These are phyloP conservation scores for Aquatica leii DNA, from an alignment of 2,888 invertebrate species.

Conservation along the genomic window DNA sequence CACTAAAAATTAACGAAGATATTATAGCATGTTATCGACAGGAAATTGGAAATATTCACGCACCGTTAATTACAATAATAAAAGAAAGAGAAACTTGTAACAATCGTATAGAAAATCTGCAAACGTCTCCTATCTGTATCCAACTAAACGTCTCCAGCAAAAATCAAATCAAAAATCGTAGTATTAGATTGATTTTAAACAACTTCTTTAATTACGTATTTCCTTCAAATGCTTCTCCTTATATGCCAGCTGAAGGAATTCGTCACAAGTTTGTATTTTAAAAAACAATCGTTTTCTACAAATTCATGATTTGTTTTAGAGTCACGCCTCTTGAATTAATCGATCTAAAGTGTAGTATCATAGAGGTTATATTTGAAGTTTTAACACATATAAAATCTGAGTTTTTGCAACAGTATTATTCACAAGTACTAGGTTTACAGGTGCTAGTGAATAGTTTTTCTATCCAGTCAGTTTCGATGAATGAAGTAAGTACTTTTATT, in stretches of 20 bases:
- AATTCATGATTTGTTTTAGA: conserved; percentile 23
- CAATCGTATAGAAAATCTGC: conserved; percentile 49
- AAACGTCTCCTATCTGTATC: conserved; percentile 50
- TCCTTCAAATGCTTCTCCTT: conserved; percentile 58
- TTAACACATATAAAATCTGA: conserved; percentile 74
- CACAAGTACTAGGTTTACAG: conserved; percentile 78
- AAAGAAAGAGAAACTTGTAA: conserved; percentile 31
- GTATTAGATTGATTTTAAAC: conserved; percentile 56
- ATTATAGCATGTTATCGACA: conserved; percentile 63
- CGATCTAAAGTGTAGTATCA: conserved; percentile 32
- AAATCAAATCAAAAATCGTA: conserved; percentile 44
- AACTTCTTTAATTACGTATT: conserved; percentile 55
- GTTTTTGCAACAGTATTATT: conserved; percentile 82
- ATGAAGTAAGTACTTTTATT: conserved; percentile 45
- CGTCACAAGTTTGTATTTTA: conserved; percentile 52
- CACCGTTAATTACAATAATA: conserved; percentile 64
- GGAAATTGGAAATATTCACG: conserved; percentile 65
- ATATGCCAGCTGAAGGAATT: conserved; percentile 59
- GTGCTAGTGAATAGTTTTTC: conserved; percentile 82
- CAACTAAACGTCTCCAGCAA: conserved; percentile 55
- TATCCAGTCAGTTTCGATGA: conserved; percentile 50
- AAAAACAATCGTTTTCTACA: no score
- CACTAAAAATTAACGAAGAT: conserved; percentile 67
- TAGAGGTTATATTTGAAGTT: conserved; percentile 56
- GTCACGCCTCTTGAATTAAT: conserved; percentile 41